phyloP scores from a whole-genome alignment of 2,113 vertebrate genomes.

The Circaetus gallicus region DNA sequence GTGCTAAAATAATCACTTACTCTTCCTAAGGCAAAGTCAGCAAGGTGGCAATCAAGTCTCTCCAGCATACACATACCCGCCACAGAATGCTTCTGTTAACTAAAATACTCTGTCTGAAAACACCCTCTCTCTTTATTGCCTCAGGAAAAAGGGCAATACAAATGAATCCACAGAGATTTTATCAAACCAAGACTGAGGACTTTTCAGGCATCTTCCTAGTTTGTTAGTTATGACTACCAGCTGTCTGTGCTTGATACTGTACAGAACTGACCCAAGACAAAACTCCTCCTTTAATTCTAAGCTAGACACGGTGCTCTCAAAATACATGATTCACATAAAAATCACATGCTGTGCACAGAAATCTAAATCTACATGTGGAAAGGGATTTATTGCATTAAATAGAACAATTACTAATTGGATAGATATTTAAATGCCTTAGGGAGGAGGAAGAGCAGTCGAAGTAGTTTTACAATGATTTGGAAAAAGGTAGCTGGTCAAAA shows the following conservation, averaged over 20 bases:
- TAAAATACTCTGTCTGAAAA: not conserved
- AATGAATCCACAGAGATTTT: not conserved
- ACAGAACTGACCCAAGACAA: not conserved
- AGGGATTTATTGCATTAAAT: not conserved
- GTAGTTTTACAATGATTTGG: not conserved
- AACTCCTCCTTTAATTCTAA: not conserved
- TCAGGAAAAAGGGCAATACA: not conserved
- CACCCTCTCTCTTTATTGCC: not conserved
- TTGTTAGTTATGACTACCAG: not conserved
- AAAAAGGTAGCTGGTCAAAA: not conserved
- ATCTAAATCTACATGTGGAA: not conserved
- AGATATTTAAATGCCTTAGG: not conserved
- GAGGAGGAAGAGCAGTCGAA: not conserved
- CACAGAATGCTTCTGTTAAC: not conserved
- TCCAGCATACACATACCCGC: not conserved
- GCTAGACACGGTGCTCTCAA: not conserved
- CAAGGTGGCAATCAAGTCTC: not conserved
- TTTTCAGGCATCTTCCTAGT: not conserved
- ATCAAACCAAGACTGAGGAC: not conserved
- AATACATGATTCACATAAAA: not conserved
- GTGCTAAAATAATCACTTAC: not conserved
- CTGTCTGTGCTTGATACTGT: not conserved
- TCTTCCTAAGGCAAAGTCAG: slow-evolving; percentile 9
- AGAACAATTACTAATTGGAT: not conserved
- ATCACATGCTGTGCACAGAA: not conserved